Percentiles rank a stretch among this genome's conserved stretches.
These are phyloP conservation scores for Corydoras sp. DNA, from an alignment of 2,113 vertebrate species.

Conservation along the genomic window DNA sequence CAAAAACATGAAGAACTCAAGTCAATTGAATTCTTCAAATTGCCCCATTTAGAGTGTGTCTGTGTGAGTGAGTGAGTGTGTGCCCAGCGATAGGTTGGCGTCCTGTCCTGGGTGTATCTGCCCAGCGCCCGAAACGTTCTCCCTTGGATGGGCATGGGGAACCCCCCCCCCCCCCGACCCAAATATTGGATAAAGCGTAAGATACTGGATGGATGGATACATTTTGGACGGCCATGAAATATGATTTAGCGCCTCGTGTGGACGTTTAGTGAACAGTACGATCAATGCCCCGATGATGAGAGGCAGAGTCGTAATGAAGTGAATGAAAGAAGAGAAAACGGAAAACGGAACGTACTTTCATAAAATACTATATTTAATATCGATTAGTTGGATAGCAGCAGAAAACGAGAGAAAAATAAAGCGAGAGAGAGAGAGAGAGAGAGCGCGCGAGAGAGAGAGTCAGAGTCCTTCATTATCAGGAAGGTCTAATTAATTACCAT, in stretches of 20 bases:
- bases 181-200: no score
- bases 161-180: no score
- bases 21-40: no score
- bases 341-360: slow-evolving; percentile 3
- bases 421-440: slow-evolving; percentile 22
- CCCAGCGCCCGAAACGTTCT: no score
- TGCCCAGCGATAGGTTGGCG: no score
- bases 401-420: background rate
- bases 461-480: slow-evolving; percentile 11
- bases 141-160: no score
- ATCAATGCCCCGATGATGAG: slow-evolving; percentile 18
- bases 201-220: no score
- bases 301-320: background rate
- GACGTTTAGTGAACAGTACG: background rate
- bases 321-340: slow-evolving; percentile 1
- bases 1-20: no score
- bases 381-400: background rate
- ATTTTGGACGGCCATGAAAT: background rate
- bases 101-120: no score
- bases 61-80: no score
- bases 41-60: no score
- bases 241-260: slow-evolving; percentile 2
- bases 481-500: slow-evolving; percentile 47
- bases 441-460: slow-evolving; percentile 24
- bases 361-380: slow-evolving; percentile 1